Evolutionary conservation across 2,888 invertebrate genomes (phyloP).

Genomic region (Heteromyza rotundicornis): DNA sequence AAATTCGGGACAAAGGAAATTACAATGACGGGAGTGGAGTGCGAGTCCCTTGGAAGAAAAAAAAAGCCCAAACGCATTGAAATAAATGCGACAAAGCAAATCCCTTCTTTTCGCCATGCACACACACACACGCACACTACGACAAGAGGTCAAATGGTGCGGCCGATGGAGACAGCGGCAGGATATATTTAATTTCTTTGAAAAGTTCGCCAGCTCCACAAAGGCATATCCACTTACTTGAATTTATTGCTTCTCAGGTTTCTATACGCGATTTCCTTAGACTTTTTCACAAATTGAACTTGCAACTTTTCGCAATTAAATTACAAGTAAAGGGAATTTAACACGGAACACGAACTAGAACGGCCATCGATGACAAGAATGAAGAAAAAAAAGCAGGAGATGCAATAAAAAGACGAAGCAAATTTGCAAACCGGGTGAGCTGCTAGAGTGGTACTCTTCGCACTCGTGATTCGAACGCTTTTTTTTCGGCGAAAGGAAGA

Average conservation of each 20-base stretch:
- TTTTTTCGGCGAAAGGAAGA: neutral
- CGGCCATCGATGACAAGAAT: conserved; percentile 22
- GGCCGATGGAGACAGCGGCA: neutral
- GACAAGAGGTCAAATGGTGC: neutral
- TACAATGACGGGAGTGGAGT: no score
- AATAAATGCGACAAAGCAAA: neutral
- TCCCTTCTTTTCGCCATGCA: neutral
- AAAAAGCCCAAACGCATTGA: no score
- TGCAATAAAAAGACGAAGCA: conserved; percentile 19
- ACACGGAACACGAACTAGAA: conserved; percentile 22
- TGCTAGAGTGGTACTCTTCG: neutral
- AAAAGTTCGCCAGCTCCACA: no score
- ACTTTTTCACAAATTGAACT: no score
- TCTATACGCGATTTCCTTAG: no score
- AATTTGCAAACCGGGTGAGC: conserved; percentile 26
- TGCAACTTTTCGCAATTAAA: neutral
- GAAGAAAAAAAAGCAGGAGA: conserved; percentile 14
- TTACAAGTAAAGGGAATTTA: conserved; percentile 17
- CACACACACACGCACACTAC: neutral
- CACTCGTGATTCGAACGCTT: no score
- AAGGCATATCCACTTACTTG: neutral
- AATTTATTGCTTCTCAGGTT: neutral
- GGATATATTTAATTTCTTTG: no score
- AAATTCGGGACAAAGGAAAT: neutral
- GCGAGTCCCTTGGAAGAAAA: no score